These are phyloP conservation scores for Beris morrisii DNA, from an alignment of 2,888 invertebrate genomes.

Conservation along the genomic window DNA sequence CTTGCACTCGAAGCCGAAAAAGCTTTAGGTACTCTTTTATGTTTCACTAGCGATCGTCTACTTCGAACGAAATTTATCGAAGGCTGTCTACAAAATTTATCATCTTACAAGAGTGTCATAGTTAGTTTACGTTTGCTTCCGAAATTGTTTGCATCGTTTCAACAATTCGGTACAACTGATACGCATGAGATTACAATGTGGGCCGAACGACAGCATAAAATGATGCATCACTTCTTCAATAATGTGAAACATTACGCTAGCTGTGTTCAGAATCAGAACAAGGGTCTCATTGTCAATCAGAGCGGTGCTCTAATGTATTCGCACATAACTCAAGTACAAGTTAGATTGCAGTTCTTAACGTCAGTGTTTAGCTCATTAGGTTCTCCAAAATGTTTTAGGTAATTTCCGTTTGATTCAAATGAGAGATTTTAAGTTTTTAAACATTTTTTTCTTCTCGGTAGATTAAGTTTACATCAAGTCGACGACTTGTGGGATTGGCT, in stretches of 20 bases:
- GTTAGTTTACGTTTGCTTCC: conserved; percentile 86
- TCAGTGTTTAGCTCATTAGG: conserved; percentile 89
- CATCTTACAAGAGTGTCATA: conserved; percentile 86
- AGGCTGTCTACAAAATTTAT: conserved; percentile 87
- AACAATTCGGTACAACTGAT: conserved; percentile 83
- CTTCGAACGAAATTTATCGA: conserved; percentile 94
- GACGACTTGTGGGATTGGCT: conserved; percentile 91
- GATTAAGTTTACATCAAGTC: conserved; percentile 82
- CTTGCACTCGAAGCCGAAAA: conserved; percentile 93
- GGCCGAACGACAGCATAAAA: conserved; percentile 89
- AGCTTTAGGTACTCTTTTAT: conserved; percentile 83
- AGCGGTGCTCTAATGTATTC: conserved; percentile 60
- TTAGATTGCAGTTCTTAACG: conserved; percentile 86
- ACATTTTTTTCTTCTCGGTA: conserved; percentile 47
- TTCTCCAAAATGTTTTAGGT: conserved; percentile 86
- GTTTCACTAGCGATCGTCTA: conserved; percentile 86
- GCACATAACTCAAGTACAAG: conserved; percentile 88
- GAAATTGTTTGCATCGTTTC: conserved; percentile 87
- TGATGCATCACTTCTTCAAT: conserved; percentile 91
- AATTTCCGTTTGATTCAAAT: conserved; percentile 41
- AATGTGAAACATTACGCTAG: conserved; percentile 76
- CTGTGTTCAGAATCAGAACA: conserved; percentile 50
- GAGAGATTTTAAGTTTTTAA: not conserved
- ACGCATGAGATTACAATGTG: conserved; percentile 87
- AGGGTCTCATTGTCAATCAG: conserved; percentile 45